Base-by-base conservation (phyloP, 1,140 invertebrate species). In the Dinoponera quadriceps region DNA sequence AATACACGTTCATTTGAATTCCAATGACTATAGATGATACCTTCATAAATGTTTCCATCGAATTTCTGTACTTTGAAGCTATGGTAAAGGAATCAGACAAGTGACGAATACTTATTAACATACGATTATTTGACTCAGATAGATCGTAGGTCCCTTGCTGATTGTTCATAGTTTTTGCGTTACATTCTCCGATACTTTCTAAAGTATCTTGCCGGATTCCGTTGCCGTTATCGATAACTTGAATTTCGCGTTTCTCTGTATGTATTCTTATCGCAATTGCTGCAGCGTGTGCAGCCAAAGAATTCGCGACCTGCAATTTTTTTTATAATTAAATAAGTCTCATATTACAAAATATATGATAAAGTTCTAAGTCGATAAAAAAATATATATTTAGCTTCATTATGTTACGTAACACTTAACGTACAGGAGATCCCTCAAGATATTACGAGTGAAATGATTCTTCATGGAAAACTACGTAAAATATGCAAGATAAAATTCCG, bases 191-290 rank as follows among this genome's bases (percentile, higher is more conserved):
- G 22, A 91, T 54, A n/a, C 7, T 14, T 54, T 59, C n/a, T 2
- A 93, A 51, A 14, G 54, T 63, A 7, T 72, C 3, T 66, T 84
- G 82, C 0, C 74, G 22, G 66, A 93, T 90, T 0, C 93, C 93
- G 55, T 82, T 68, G 13, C 93, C 92, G 78, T 93, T 93, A 62
- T 94, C 93, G 55, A 93, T 85, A 3, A 94, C 82, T 86, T 92
- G 91, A 75, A 94, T 88, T 82, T 84, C 86, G 59, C 72, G 62
- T 60, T 87, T 60, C 9, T 62, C 82, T 1, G 33, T 16, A 54
- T 91, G 33, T 73, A 92, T 88, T 44, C 91, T 88, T 63, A 94
- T 80, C 3, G 90, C 92, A 20, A 94, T 90, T 7, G 87, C 78
- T 7, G 87, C 72, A 4, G 92, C 83, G 25, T 84, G 73, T 20